phyloP scores from a whole-genome alignment of 2,888 invertebrate species.

The Hirudinaria manillensis region DNA sequence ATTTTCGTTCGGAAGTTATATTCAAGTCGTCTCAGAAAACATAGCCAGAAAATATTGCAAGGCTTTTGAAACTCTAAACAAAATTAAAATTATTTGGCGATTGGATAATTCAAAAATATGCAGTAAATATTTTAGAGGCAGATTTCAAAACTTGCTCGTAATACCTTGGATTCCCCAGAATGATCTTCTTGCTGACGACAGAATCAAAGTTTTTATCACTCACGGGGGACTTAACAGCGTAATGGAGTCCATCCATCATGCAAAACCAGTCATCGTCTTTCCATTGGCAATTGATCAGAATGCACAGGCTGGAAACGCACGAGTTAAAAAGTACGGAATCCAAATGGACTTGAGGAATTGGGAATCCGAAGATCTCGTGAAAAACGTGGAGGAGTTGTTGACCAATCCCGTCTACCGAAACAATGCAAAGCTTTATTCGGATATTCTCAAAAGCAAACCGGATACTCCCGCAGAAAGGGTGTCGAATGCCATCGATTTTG shows the following conservation, averaged over 20 bases:
- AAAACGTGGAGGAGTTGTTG: constrained; percentile 19
- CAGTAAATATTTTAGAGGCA: neutral
- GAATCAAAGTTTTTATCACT: constrained; percentile 28
- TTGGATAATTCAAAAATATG: constrained; percentile 2
- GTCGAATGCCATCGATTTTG: constrained; percentile 23
- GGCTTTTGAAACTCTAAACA: constrained; percentile 17
- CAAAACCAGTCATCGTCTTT: constrained; percentile 31
- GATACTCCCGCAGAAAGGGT: constrained; percentile 20
- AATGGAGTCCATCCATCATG: constrained; percentile 31
- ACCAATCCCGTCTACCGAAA: constrained; percentile 21
- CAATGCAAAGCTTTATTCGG: constrained; percentile 1
- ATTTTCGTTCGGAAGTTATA: constrained; percentile 34
- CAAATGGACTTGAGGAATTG: constrained; percentile 29
- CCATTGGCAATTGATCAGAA: constrained; percentile 31
- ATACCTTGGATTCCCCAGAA: constrained; percentile 34
- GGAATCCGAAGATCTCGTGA: constrained; percentile 26
- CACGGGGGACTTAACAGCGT: constrained; percentile 34
- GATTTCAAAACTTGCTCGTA: constrained; percentile 17
- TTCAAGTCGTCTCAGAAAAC: constrained; percentile 25
- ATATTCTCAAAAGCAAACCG: constrained; percentile 18
- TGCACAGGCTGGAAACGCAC: constrained; percentile 19
- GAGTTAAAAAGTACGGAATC: constrained; percentile 28
- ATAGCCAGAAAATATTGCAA: constrained; percentile 29
- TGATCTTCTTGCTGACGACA: constrained; percentile 32
- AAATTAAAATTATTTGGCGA: constrained; percentile 30